phyloP scores from a whole-genome alignment of 2,797 vertebrate species.

The Australoheros facetus region DNA sequence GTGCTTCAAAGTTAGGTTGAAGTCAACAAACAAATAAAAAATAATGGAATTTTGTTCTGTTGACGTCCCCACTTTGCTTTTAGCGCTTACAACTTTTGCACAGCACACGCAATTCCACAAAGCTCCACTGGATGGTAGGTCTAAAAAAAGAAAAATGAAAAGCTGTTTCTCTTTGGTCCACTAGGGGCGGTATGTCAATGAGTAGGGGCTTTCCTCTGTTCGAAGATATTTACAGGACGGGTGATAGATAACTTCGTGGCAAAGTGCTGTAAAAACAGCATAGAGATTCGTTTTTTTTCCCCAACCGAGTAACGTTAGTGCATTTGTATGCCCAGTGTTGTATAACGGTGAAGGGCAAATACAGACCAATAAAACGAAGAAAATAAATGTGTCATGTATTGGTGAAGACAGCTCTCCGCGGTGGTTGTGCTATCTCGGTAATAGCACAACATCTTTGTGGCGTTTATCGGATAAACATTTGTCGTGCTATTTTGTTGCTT shows the following conservation, averaged over 20 bases:
- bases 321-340: rapidly evolving
- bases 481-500: background rate
- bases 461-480: slow-evolving; percentile 25
- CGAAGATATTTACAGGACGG: slow-evolving; percentile 49
- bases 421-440: background rate
- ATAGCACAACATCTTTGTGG: slow-evolving; percentile 1
- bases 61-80: background rate
- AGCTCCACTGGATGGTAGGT: background rate
- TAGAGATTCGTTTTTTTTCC: rapidly evolving
- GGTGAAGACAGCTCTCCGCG: background rate
- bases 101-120: background rate
- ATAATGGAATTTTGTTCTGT: rapidly evolving
- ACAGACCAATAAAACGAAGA: background rate
- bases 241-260: slow-evolving; percentile 7
- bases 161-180: slow-evolving; percentile 3
- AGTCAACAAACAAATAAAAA: background rate
- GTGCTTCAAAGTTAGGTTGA: background rate
- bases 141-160: rapidly evolving
- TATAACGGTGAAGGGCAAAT: rapidly evolving
- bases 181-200: slow-evolving; percentile 7
- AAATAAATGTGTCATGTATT: rapidly evolving
- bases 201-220: slow-evolving; percentile 5
- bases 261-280: background rate
- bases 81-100: background rate
- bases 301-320: rapidly evolving